Conservation (phyloP, 2,113 vertebrate species). For the Hippopotamus amphibius region DNA sequence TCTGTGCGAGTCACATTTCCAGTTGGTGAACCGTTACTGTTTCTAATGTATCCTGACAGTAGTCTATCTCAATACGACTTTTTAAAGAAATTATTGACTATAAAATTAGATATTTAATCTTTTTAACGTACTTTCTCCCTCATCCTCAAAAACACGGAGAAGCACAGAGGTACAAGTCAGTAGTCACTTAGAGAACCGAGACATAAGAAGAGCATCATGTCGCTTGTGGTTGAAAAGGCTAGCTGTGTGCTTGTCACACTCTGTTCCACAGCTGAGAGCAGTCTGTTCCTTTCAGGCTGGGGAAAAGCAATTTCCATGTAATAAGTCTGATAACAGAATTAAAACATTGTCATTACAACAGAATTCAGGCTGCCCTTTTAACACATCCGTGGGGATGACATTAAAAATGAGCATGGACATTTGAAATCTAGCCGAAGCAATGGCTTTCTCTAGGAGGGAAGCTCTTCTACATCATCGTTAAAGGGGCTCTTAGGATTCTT, state of each 20-base stretch:
- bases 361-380: background rate
- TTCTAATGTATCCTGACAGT: background rate
- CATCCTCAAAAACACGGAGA: background rate
- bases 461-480: background rate
- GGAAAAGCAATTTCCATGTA: slow-evolving; percentile 8
- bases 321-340: slow-evolving; percentile 27
- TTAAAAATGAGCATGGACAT: background rate
- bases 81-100: background rate
- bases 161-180: background rate
- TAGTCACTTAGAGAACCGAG: background rate
- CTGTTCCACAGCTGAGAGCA: background rate
- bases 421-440: background rate
- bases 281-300: background rate
- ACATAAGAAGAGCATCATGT: background rate
- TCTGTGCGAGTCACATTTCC: background rate
- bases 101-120: background rate
- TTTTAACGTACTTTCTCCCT: background rate
- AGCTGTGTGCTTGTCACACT: background rate
- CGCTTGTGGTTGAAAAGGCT: background rate
- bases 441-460: background rate
- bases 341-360: background rate
- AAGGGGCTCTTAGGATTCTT: background rate
- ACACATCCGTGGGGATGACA: background rate
- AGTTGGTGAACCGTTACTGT: background rate
- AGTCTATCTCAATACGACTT: background rate